These are phyloP conservation scores for Periplaneta americana DNA, from an alignment of 1,140 invertebrate genomes.

Conservation along the genomic window DNA sequence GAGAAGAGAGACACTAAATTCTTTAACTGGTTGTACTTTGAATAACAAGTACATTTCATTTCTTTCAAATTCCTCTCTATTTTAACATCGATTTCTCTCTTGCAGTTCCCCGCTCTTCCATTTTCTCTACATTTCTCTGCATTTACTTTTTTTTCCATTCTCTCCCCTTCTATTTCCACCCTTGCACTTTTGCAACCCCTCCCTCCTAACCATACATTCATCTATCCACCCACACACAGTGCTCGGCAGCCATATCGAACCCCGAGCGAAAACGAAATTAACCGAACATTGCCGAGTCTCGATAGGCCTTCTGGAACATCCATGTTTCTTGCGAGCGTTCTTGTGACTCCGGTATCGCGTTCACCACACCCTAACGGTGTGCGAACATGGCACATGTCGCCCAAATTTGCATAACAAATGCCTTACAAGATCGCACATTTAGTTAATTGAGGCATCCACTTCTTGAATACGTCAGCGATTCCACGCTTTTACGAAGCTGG, in stretches of 20 bases:
- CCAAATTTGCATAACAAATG: too few relatives aligned
- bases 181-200: too few relatives aligned
- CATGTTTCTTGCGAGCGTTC: neutral
- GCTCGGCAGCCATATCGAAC: neutral
- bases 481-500: too few relatives aligned
- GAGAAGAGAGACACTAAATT: neutral
- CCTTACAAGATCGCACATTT: too few relatives aligned
- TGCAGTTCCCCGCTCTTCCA: neutral
- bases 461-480: too few relatives aligned
- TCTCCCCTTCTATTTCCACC: neutral
- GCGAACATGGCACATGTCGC: too few relatives aligned
- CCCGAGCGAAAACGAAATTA: neutral
- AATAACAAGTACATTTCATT: neutral
- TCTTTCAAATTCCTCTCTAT: neutral
- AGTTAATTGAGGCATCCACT: too few relatives aligned
- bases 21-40: neutral
- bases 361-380: neutral
- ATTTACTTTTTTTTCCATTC: neutral
- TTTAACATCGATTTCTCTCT: neutral
- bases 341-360: neutral
- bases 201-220: neutral
- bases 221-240: neutral
- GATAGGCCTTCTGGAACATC: neutral
- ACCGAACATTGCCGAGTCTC: neutral
- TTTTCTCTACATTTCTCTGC: neutral